These are phyloP conservation scores for Cyphomyrus plagiostoma DNA, from an alignment of 2,113 vertebrate species.

Conservation along the genomic window DNA sequence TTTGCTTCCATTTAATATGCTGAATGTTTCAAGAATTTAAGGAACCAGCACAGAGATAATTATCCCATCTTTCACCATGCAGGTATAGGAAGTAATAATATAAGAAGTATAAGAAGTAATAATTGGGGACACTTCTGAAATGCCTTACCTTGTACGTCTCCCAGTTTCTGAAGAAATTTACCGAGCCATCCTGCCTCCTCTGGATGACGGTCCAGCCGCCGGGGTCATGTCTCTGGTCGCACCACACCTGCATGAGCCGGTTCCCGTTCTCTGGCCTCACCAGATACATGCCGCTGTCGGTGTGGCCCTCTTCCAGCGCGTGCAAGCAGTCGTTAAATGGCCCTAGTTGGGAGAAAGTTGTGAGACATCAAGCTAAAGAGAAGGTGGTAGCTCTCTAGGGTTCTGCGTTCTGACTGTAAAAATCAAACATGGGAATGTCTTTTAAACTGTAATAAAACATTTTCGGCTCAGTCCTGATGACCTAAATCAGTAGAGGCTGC, in stretches of 20 bases:
- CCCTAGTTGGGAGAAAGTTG: slow-evolving; percentile 47
- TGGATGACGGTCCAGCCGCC: slow-evolving; percentile 83
- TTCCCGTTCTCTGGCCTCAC: slow-evolving; percentile 77
- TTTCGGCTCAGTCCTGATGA: background rate
- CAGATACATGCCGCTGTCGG: slow-evolving; percentile 72
- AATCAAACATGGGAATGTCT: background rate
- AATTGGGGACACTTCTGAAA: background rate
- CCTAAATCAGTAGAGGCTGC: background rate
- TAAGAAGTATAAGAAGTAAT: background rate
- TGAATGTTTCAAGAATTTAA: background rate
- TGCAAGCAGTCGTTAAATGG: slow-evolving; percentile 79
- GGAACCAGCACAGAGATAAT: background rate
- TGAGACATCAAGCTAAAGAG: background rate
- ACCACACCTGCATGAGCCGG: slow-evolving; percentile 81
- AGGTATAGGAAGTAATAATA: background rate
- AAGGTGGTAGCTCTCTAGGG: background rate
- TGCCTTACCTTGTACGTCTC: slow-evolving; percentile 76
- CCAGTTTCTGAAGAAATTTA: slow-evolving; percentile 85
- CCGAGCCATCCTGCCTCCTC: slow-evolving; percentile 71
- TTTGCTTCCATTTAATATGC: background rate
- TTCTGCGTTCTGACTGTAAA: background rate
- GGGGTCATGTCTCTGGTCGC: slow-evolving; percentile 75
- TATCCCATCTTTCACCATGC: background rate
- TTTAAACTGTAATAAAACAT: background rate
- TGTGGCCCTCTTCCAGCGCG: slow-evolving; percentile 70